Evolutionary conservation across 2,113 vertebrate genomes (phyloP).

Genomic region (Epinephelus lanceolatus): DNA sequence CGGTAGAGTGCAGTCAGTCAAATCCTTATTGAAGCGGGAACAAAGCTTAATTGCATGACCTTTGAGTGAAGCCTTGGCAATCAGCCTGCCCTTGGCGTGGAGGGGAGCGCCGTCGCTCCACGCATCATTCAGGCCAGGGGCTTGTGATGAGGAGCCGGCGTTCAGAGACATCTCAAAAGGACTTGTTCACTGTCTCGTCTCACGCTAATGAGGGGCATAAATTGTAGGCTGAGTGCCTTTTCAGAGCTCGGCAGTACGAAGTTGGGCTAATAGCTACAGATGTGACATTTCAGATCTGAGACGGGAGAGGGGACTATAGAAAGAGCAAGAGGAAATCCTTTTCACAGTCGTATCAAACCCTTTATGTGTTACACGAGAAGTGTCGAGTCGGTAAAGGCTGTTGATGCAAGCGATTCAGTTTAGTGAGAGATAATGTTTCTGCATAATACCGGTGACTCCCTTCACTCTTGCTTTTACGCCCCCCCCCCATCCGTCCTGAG

Average conservation of each 20-base stretch:
- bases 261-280: constrained; percentile 71
- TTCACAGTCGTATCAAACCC: constrained; percentile 58
- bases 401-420: constrained; percentile 52
- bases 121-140: constrained; percentile 62
- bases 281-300: constrained; percentile 68
- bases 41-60: constrained; percentile 81
- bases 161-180: constrained; percentile 70
- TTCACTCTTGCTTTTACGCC: constrained; percentile 45
- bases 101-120: constrained; percentile 53
- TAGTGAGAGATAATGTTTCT: constrained; percentile 38
- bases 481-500: constrained; percentile 48
- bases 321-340: constrained; percentile 71
- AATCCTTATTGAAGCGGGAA: constrained; percentile 74
- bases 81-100: constrained; percentile 76
- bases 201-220: constrained; percentile 77
- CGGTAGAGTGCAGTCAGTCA: constrained; percentile 60
- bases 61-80: constrained; percentile 77
- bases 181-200: constrained; percentile 72
- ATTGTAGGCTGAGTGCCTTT: constrained; percentile 71
- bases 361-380: constrained; percentile 60
- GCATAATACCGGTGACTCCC: constrained; percentile 54
- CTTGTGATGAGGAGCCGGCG: constrained; percentile 62
- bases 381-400: constrained; percentile 44
- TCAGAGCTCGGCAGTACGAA: constrained; percentile 54
- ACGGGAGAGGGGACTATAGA: constrained; percentile 31